Evolutionary conservation across 2,888 invertebrate genomes (phyloP).

Genomic region (Galeruca laticollis): DNA sequence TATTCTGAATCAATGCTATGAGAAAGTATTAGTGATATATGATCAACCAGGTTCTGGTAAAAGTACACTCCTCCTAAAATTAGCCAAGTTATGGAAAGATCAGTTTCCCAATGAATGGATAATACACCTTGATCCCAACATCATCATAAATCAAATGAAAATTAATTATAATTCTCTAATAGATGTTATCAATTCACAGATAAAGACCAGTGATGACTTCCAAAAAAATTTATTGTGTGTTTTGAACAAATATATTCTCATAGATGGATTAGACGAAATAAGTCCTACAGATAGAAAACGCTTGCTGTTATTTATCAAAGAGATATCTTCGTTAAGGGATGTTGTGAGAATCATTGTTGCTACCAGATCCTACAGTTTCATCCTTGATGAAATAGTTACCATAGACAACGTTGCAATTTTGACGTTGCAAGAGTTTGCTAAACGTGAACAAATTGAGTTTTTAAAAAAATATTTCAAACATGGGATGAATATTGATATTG

Average conservation of each 20-base stretch:
- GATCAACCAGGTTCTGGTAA: constrained; percentile 21
- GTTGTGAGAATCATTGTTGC: constrained; percentile 14
- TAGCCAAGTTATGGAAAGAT: constrained; percentile 9
- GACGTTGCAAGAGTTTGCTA: constrained; percentile 2
- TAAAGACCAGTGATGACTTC: background rate
- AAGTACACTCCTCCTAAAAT: constrained; percentile 7
- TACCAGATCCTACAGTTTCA: constrained; percentile 18
- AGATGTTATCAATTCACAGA: background rate
- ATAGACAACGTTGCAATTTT: background rate
- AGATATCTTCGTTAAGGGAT: background rate
- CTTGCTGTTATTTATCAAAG: background rate
- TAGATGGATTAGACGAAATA: constrained; percentile 24
- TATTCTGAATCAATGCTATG: background rate
- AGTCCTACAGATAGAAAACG: background rate
- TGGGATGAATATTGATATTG: background rate
- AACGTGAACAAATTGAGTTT: constrained; percentile 5
- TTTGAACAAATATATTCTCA: constrained; percentile 6
- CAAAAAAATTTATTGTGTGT: background rate
- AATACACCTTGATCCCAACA: background rate
- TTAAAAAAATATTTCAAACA: constrained; percentile 12
- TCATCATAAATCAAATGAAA: background rate
- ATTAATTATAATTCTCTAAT: background rate
- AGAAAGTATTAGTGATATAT: constrained; percentile 10
- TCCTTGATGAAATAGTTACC: constrained; percentile 13
- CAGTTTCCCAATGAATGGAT: constrained; percentile 8